Percentiles rank a stretch among this genome's conserved stretches.
Conservation (phyloP, 2,797 vertebrate genomes). For the Sebastes flavidus region DNA sequence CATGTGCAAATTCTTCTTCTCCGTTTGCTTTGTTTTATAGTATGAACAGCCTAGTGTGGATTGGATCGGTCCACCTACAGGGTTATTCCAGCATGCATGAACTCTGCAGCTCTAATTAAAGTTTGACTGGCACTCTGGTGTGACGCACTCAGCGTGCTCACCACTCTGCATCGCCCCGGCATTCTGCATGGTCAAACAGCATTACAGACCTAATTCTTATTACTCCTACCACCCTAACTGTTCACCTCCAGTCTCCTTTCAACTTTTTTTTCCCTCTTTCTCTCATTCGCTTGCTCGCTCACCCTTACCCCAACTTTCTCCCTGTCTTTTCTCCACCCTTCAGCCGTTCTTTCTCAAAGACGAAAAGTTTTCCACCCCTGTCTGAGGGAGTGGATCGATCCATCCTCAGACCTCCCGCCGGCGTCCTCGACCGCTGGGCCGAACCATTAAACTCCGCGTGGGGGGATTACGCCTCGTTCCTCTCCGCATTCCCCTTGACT, state of each 20-base stretch:
- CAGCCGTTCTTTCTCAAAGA: constrained; percentile 61
- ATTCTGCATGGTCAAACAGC: constrained; percentile 63
- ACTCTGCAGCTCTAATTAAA: constrained; percentile 39
- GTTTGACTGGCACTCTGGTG: constrained; percentile 28
- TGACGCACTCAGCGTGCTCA: constrained; percentile 48
- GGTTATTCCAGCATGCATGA: background rate
- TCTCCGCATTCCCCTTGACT: constrained; percentile 53
- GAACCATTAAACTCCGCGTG: constrained; percentile 69
- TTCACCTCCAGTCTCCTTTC: constrained; percentile 26
- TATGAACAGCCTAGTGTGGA: background rate
- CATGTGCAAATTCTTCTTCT: background rate
- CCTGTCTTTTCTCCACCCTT: constrained; percentile 40
- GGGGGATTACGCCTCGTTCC: constrained; percentile 54
- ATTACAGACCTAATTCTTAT: constrained; percentile 54
- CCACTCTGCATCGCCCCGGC: constrained; percentile 26
- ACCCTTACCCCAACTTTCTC: background rate
- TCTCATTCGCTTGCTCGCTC: background rate
- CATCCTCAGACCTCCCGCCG: constrained; percentile 46
- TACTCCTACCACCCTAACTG: constrained; percentile 8
- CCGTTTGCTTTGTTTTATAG: background rate
- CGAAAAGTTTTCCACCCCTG: constrained; percentile 58
- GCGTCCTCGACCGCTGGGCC: constrained; percentile 52
- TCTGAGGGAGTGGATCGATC: constrained; percentile 73
- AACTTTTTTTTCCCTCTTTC: background rate
- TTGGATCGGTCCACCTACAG: background rate